Base-by-base conservation (phyloP, 2,888 invertebrate genomes). In the Pachliopta kotzebuea region DNA sequence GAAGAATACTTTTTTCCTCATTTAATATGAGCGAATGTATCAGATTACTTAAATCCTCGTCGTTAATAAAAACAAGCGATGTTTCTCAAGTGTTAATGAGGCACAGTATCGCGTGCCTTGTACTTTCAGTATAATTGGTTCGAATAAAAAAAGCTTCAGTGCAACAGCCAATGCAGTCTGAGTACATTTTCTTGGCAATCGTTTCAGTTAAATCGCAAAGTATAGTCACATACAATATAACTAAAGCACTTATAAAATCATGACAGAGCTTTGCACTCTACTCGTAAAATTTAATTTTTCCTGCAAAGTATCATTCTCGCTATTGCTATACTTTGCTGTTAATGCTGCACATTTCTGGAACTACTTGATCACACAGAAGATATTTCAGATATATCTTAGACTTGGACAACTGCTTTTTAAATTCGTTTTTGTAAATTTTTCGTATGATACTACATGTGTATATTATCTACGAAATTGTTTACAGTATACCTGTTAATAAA, bases 111-210 rank as follows among this genome's bases (percentile, higher is more conserved):
- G 57, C 60, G 61, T 54, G 61, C 49, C 45, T 24, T 11, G 42
- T 65, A 56, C 57, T 60, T 65, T 65, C 23, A 37, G 42, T 61
- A 65, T 60, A 65, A 61, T 61, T 63, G 60, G 59, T 17, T 42
- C 20, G 55, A 60, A 63, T 63, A 60, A 63, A 59, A 31, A 63
- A 60, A 50, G 49, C 58, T 45, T 55, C 63, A 63, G 49, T 54
- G 54, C 49, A 21, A 17, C n/a, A 20, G 21, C 18, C 56, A 49
- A 56, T 62, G 31, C 49, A 21, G 7, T 52, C 31, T 26, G 52
- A 23, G 17, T 61, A 49, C 17, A 56, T 17, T 37, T 60, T 60
- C 52, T 62, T 52, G 52, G 62, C 57, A 57, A 50, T 57, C 52
- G 52, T 52, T 42, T 18, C 57, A 26, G 26, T 57, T 57, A 20